Percentiles rank a stretch among this genome's conserved stretches.
Evolutionary conservation across 1,140 invertebrate species (phyloP).

Genomic region (Thalassaphorura encarpata): DNA sequence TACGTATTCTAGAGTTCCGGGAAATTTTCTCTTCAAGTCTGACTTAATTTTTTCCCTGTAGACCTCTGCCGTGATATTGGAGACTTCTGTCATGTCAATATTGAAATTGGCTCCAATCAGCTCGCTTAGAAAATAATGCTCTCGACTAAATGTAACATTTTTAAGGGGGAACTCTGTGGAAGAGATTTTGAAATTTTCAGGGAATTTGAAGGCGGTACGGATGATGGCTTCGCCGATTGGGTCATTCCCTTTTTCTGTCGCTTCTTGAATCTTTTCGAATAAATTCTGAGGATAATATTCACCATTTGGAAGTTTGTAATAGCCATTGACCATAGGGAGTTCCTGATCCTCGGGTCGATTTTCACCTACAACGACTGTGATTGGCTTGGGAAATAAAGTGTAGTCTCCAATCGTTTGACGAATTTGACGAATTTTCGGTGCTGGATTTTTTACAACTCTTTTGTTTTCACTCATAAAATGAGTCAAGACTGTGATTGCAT

Average conservation of each 20-base stretch:
- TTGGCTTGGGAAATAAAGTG: constrained; percentile 6
- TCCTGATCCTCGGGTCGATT: constrained; percentile 1
- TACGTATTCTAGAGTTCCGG: no score
- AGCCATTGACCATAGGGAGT: constrained; percentile 2
- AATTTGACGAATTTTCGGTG: neutral
- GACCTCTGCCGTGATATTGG: no score
- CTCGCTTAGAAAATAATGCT: neutral
- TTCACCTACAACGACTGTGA: neutral
- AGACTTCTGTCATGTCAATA: no score
- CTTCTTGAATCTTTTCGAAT: constrained; percentile 9
- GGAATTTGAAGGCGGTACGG: neutral
- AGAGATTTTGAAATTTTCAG: neutral
- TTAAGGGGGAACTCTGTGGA: neutral
- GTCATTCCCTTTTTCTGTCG: neutral
- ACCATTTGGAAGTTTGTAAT: constrained; percentile 6
- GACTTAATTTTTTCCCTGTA: no score
- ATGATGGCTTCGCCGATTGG: constrained; percentile 11
- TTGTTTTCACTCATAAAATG: constrained; percentile 9
- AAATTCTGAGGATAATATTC: constrained; percentile 10
- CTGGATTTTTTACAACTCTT: neutral
- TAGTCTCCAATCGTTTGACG: neutral
- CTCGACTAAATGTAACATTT: neutral
- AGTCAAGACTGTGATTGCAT: constrained; percentile 1
- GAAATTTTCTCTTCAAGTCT: no score
- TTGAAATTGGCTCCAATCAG: no score